Conservation (phyloP, 92 coral and sea anemone species). For the Palythoa caribaeorum region DNA sequence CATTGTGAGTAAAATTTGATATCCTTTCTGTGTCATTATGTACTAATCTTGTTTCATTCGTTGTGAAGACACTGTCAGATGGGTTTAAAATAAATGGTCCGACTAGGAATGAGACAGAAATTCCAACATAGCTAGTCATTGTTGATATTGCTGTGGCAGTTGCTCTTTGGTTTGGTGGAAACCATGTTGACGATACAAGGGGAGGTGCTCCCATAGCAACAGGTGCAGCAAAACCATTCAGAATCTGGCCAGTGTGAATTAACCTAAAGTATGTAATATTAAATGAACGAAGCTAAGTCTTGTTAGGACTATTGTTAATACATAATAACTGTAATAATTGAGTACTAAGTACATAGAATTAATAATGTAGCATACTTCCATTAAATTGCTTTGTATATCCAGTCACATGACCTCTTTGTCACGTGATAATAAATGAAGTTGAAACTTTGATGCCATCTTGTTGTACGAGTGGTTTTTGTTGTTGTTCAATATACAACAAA, state of each 20-base stretch:
- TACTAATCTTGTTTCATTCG: constrained; percentile 19
- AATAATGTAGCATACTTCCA: no score
- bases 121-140: constrained; percentile 92
- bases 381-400: no score
- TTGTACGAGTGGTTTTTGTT: no score
- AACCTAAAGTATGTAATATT: constrained; percentile 50
- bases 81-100: constrained; percentile 97
- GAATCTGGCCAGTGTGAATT: constrained; percentile 91
- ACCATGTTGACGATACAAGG: constrained; percentile 96
- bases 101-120: constrained; percentile 83
- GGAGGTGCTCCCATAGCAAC: constrained; percentile 99
- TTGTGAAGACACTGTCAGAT: constrained; percentile 55
- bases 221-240: constrained; percentile 93
- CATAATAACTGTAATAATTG: not conserved
- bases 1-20: constrained; percentile 14
- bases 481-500: no score
- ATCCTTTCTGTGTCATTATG: not conserved
- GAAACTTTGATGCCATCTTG: no score
- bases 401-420: no score
- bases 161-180: constrained; percentile 96
- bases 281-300: not conserved
- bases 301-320: no score
- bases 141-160: constrained; percentile 95
- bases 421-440: no score
- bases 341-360: no score